Percentiles rank a stretch among this genome's conserved stretches.
phyloP scores from a whole-genome alignment of 1,140 invertebrate species.

The Zaprionus africanus region DNA sequence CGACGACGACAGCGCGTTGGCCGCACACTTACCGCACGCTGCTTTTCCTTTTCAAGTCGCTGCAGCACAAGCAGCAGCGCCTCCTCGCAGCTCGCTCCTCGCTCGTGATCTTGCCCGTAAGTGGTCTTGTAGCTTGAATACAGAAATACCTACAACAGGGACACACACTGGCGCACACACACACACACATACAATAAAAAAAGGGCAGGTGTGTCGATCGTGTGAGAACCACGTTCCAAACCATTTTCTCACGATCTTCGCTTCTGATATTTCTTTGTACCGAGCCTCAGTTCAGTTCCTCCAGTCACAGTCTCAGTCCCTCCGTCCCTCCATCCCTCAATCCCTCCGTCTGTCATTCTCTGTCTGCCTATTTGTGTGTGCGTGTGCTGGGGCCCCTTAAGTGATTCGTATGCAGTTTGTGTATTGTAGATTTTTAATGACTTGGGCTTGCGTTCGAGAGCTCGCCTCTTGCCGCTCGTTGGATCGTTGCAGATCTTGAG shows the following conservation, averaged over 20 bases:
- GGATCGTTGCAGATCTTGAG: conserved; percentile 40
- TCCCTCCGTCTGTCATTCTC: conserved; percentile 14
- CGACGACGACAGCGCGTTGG: conserved; percentile 21
- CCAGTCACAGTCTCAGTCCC: conserved; percentile 15
- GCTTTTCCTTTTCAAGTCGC: conserved; percentile 77
- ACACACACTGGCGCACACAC: conserved; percentile 36
- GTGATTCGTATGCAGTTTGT: conserved; percentile 82
- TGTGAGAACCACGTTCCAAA: conserved; percentile 85
- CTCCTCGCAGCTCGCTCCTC: conserved; percentile 54
- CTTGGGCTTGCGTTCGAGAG: conserved; percentile 77
- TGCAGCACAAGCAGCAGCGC: conserved; percentile 27
- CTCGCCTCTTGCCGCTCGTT: conserved; percentile 11
- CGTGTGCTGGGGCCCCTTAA: conserved; percentile 56
- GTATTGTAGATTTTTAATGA: conserved; percentile 81
- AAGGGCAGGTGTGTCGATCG: conserved; percentile 85
- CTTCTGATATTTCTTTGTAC: conserved; percentile 76
- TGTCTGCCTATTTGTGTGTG: conserved; percentile 36
- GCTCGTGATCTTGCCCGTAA: conserved; percentile 83
- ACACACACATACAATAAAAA: conserved; percentile 71
- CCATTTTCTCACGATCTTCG: conserved; percentile 85
- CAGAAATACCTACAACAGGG: conserved; percentile 51
- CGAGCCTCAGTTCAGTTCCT: conserved; percentile 26
- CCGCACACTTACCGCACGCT: conserved; percentile 78
- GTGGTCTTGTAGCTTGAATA: conserved; percentile 84
- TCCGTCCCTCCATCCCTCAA: conserved; percentile 3